Conservation (phyloP, 2,797 vertebrate species). For the Luscinia megarhynchos region DNA sequence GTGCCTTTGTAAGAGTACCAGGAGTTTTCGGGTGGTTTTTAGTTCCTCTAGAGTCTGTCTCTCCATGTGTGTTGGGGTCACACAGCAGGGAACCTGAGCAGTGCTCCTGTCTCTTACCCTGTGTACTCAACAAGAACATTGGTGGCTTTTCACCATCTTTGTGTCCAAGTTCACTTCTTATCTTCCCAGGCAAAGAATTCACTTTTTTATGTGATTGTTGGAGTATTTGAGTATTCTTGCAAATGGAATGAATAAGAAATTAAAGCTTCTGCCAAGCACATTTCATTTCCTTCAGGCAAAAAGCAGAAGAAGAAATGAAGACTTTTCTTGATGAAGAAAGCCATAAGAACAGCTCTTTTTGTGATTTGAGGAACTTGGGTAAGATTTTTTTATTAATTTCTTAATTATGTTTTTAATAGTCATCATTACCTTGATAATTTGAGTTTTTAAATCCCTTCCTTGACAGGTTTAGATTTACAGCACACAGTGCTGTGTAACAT, state of each 20-base stretch:
- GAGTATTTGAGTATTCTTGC: background rate
- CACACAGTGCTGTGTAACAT: background rate
- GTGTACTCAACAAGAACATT: fast-evolving
- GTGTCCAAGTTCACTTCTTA: background rate
- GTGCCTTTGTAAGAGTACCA: background rate
- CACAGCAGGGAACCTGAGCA: fast-evolving
- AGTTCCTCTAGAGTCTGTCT: background rate
- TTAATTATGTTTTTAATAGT: background rate
- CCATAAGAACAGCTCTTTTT: constrained; percentile 77
- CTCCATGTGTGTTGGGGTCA: background rate
- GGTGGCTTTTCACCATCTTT: background rate
- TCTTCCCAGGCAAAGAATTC: background rate
- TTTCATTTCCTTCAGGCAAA: constrained; percentile 79
- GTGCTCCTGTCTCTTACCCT: background rate
- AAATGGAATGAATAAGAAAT: background rate
- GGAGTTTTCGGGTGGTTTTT: background rate
- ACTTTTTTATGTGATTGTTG: background rate
- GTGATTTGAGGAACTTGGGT: constrained; percentile 83
- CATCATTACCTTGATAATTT: background rate
- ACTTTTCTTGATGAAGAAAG: constrained; percentile 80
- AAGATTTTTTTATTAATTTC: constrained; percentile 42
- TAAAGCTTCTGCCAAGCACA: background rate
- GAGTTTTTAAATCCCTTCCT: background rate
- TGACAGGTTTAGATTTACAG: background rate
- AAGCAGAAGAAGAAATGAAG: constrained; percentile 82